phyloP scores from a whole-genome alignment of 2,797 vertebrate species.

The Sylvilagus floridanus region DNA sequence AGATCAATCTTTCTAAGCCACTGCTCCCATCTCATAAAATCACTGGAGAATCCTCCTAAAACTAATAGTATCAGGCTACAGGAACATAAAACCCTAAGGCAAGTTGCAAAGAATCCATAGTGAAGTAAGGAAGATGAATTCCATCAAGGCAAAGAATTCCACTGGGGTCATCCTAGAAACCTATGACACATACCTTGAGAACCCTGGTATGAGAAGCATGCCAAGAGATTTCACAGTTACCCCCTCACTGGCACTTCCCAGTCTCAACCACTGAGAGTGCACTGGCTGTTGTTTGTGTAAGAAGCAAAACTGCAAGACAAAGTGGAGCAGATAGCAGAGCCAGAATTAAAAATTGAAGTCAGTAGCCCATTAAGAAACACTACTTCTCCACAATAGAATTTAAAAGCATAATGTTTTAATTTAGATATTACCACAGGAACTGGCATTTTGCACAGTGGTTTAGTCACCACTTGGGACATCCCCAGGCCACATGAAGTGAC shows the following conservation, averaged over 20 bases:
- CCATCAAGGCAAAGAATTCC: background rate
- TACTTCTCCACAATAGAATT: constrained; percentile 16
- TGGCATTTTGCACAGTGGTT: too few species aligned
- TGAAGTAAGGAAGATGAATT: constrained; percentile 28
- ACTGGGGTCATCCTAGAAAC: constrained; percentile 8
- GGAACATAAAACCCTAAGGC: constrained; percentile 19
- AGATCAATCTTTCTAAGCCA: constrained; percentile 49
- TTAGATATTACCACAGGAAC: background rate
- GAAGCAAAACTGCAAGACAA: background rate
- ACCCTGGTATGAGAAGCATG: background rate
- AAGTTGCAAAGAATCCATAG: constrained; percentile 38
- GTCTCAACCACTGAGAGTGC: background rate
- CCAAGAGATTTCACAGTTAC: background rate
- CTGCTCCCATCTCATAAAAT: constrained; percentile 24
- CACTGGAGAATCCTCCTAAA: background rate
- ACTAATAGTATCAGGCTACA: background rate
- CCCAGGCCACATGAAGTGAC: too few species aligned
- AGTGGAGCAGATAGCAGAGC: background rate
- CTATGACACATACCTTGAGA: constrained; percentile 8
- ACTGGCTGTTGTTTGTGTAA: background rate
- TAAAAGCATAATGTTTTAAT: background rate
- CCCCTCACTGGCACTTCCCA: background rate
- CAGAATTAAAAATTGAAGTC: background rate
- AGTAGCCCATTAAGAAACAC: background rate
- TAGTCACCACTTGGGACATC: too few species aligned